Percentiles rank a stretch among this genome's conserved stretches.
Evolutionary conservation across 2,113 vertebrate genomes (phyloP).

Genomic region (Microtus oregoni): DNA sequence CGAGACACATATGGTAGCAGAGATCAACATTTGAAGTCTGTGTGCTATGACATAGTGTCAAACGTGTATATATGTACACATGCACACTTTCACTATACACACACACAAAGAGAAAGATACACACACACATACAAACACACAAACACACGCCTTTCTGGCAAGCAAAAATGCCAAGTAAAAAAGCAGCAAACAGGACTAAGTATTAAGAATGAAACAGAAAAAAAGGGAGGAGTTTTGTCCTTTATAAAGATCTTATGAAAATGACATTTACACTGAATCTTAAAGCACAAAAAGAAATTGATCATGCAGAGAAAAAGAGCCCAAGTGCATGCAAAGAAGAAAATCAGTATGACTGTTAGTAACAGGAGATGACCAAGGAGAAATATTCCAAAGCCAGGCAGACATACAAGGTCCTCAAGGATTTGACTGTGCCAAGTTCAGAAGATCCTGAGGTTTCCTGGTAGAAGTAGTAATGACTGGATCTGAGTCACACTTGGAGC

Average conservation of each 20-base stretch:
- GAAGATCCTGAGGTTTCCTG: neutral
- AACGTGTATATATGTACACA: neutral
- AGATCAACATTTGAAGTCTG: neutral
- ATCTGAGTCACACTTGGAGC: neutral
- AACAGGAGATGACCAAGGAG: neutral
- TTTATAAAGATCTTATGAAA: neutral
- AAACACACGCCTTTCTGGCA: neutral
- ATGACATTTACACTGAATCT: conserved; percentile 33
- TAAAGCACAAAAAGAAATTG: conserved; percentile 34
- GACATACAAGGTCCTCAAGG: neutral
- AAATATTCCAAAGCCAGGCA: neutral
- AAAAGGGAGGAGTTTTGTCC: neutral
- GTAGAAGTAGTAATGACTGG: neutral
- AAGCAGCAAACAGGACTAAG: neutral
- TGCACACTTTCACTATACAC: neutral
- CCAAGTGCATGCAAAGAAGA: neutral
- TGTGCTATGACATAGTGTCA: too few relatives aligned
- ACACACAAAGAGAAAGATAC: neutral
- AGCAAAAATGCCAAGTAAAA: neutral
- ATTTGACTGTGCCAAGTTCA: neutral
- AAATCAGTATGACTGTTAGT: neutral
- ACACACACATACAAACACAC: neutral
- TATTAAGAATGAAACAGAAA: conserved; percentile 31
- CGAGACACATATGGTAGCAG: neutral
- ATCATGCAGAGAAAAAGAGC: neutral